Base-by-base conservation (phyloP, 2,797 vertebrate species). In the Apogon hyalosoma region DNA sequence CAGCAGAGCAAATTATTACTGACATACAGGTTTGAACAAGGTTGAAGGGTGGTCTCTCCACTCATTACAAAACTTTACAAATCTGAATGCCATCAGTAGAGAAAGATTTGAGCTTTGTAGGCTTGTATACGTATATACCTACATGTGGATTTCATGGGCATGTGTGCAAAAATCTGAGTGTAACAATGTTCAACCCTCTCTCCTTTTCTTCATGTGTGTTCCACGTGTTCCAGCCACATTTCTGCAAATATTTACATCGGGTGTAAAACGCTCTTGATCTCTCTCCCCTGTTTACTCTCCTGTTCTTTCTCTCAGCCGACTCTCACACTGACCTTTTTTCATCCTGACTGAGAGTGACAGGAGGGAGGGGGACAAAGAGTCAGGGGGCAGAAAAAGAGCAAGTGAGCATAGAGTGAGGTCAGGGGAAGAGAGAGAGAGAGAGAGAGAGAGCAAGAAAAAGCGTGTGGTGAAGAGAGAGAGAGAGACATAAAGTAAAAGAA, bases 241-340 rank as follows among this genome's bases (percentile, higher is more conserved):
- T 90, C 83, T 90, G 85, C 91, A 94, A 94, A 94, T 94, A 94
- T 94, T 94, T 94, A 94, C 87, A 82, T 90, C 87, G 88, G 87
- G 92, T 93, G 92, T 93, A 92, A 94, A 94, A 92, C 63, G 81
- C 90, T 93, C 92, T 94, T 94, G 93, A 94, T 94, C 93, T 94
- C 89, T 77, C 85, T 89, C 88, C 90, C 82, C 86, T 94, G 92
- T 94, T 94, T 93, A 94, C 90, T 93, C 92, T 91, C 86, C 90
- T 93, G 92, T 90, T 93, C 88, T 87, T 90, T 88, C 81, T 88
- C 88, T 85, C 87, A 24, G 54, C 73, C 66, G 80, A 80, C 87
- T 87, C 88, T 89, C 78, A 79, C 86, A 82, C 82, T 90, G 92
- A 92, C 90, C 88, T 91, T 90, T 90, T 88, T 90, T 91, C 77